Evolutionary conservation across 2,888 invertebrate species (phyloP).

Genomic region (Trisateles emortualis): DNA sequence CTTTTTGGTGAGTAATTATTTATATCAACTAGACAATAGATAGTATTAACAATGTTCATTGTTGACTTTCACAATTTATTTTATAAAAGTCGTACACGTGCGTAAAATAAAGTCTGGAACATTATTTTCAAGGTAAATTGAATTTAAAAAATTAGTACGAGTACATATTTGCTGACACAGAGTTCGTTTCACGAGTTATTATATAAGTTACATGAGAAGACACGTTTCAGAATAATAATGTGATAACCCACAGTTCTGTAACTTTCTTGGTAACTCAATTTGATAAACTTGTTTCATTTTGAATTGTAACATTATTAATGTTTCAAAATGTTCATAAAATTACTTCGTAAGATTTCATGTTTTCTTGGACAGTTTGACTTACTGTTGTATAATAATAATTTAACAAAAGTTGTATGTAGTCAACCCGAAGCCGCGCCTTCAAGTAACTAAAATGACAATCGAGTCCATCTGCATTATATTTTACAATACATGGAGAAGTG

Average conservation of each 20-base stretch:
- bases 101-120: slow-evolving; percentile 3
- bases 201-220: slow-evolving; percentile 9
- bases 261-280: slow-evolving; percentile 20
- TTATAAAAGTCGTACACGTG: slow-evolving; percentile 20
- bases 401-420: slow-evolving; percentile 50
- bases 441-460: slow-evolving; percentile 59
- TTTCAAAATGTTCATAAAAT: slow-evolving; percentile 28
- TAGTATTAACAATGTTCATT: slow-evolving; percentile 19
- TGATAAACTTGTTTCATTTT: slow-evolving; percentile 19
- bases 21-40: slow-evolving; percentile 20
- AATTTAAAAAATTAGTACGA: slow-evolving; percentile 1
- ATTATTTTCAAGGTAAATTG: background rate
- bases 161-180: background rate
- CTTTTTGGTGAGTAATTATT: slow-evolving; percentile 15
- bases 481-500: slow-evolving; percentile 62
- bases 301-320: slow-evolving; percentile 22
- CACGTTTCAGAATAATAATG: slow-evolving; percentile 18
- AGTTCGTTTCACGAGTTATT: slow-evolving; percentile 3
- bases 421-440: slow-evolving; percentile 40
- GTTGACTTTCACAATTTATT: slow-evolving; percentile 21
- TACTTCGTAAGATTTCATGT: slow-evolving; percentile 17
- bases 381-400: no score
- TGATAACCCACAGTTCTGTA: slow-evolving; percentile 27
- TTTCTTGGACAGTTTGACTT: slow-evolving; percentile 34
- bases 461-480: slow-evolving; percentile 62